phyloP scores from a whole-genome alignment of 2,113 vertebrate genomes.

The Tachysurus vachellii region DNA sequence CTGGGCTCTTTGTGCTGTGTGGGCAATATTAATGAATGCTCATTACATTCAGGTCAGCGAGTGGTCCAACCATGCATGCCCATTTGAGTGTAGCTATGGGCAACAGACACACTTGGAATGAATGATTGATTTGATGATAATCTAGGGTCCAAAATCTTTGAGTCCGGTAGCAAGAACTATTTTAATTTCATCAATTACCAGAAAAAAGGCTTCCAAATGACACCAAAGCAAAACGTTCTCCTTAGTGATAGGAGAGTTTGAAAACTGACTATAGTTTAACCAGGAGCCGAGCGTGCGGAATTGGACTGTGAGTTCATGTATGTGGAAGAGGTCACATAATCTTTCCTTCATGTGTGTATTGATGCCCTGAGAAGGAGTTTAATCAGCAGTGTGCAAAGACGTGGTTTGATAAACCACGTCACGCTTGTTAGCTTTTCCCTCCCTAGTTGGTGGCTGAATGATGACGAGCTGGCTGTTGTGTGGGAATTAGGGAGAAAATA shows the following conservation, averaged over 20 bases:
- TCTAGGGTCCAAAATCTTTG: background rate
- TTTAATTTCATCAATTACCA: background rate
- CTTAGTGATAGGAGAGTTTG: background rate
- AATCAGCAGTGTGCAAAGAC: background rate
- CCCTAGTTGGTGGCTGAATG: background rate
- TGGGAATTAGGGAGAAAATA: background rate
- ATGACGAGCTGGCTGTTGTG: background rate
- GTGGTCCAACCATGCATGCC: constrained; percentile 5
- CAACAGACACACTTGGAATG: background rate
- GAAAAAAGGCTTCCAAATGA: background rate
- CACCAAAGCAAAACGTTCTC: background rate
- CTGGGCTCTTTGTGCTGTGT: constrained; percentile 9
- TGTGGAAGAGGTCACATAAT: background rate
- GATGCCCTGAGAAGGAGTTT: background rate
- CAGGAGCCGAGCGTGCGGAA: background rate
- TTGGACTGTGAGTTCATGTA: background rate
- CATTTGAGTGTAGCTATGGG: constrained; percentile 7
- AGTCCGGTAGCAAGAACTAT: background rate
- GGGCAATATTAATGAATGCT: constrained; percentile 32
- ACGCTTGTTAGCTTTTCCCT: background rate
- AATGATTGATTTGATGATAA: background rate
- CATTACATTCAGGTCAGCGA: constrained; percentile 29
- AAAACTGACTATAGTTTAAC: background rate
- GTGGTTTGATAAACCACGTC: background rate
- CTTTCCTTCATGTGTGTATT: background rate